These are phyloP conservation scores for Trypoxylon attenuatum DNA, from an alignment of 2,888 invertebrate species.

Conservation along the genomic window DNA sequence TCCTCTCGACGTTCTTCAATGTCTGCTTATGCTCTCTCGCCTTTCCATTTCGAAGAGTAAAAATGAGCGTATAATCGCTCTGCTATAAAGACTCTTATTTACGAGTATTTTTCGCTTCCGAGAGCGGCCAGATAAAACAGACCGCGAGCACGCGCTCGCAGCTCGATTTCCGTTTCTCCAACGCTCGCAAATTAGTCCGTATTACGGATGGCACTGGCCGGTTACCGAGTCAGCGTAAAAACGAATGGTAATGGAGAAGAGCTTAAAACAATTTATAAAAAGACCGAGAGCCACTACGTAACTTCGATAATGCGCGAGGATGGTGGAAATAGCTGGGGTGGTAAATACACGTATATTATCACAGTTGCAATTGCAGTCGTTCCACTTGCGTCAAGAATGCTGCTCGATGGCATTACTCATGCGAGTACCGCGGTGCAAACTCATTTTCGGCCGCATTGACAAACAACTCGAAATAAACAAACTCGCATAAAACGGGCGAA, in stretches of 20 bases:
- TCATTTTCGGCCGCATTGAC: constrained; percentile 49
- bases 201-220: no score
- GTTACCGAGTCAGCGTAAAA: neutral
- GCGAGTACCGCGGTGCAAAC: constrained; percentile 46
- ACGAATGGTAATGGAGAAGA: constrained; percentile 2
- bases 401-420: constrained; percentile 48
- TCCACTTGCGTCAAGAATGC: constrained; percentile 51
- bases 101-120: no score
- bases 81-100: no score
- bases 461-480: constrained; percentile 35
- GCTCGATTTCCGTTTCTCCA: neutral
- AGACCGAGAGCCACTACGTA: constrained; percentile 19
- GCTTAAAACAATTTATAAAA: constrained; percentile 33
- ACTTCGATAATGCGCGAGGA: constrained; percentile 23
- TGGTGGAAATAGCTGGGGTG: constrained; percentile 31
- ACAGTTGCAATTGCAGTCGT: constrained; percentile 47
- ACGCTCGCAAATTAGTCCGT: constrained; percentile 4
- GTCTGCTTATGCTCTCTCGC: no score
- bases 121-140: no score
- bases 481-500: neutral
- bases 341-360: constrained; percentile 42
- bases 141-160: no score
- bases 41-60: no score
- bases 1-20: no score
- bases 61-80: no score